phyloP scores from a whole-genome alignment of 2,113 vertebrate genomes.

The Entelurus aequoreus region DNA sequence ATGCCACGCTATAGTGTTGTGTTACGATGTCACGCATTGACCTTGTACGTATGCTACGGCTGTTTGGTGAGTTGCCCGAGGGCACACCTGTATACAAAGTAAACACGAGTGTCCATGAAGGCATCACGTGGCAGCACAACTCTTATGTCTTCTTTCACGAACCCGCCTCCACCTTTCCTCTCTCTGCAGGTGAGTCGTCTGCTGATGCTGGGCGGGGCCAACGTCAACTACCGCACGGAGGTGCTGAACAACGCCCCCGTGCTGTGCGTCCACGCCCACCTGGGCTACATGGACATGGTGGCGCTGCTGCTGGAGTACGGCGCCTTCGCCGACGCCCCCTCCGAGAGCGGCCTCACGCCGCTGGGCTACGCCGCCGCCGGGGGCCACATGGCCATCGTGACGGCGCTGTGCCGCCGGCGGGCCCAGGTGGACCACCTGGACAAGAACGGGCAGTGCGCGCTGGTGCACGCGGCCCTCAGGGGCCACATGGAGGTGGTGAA shows the following conservation, averaged over 20 bases:
- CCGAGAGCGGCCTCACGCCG: constrained; percentile 89
- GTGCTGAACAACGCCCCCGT: constrained; percentile 94
- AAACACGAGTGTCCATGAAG: no score
- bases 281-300: constrained; percentile 96
- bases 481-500: constrained; percentile 96
- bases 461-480: constrained; percentile 92
- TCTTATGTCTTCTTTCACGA: no score
- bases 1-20: no score
- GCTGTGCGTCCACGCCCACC: constrained; percentile 90
- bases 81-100: no score
- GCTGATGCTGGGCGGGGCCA: constrained; percentile 91
- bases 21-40: no score
- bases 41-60: no score
- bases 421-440: constrained; percentile 97
- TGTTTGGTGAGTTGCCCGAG: no score
- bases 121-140: no score
- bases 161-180: no score
- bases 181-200: constrained; percentile 85
- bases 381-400: constrained; percentile 86
- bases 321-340: constrained; percentile 82
- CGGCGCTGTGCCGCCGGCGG: constrained; percentile 84
- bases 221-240: constrained; percentile 94
- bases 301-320: constrained; percentile 89
- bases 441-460: constrained; percentile 92
- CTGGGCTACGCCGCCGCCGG: constrained; percentile 88